phyloP scores from a whole-genome alignment of 2,888 invertebrate species.

The Timema podura region DNA sequence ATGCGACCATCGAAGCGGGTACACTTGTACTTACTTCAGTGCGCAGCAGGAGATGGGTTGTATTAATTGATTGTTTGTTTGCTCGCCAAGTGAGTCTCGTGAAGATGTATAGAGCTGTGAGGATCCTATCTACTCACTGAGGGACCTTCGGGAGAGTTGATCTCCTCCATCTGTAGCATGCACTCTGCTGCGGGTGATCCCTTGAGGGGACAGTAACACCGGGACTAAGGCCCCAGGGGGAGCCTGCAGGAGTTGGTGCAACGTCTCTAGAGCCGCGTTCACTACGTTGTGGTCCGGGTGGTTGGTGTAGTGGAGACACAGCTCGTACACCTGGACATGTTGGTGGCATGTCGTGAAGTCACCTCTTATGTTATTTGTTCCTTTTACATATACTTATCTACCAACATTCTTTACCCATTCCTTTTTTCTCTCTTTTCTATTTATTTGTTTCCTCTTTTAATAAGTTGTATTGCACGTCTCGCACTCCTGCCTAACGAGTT shows the following conservation, averaged over 20 bases:
- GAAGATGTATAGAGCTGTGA: no score
- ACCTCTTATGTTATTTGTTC: background rate
- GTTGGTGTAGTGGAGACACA: constrained; percentile 65
- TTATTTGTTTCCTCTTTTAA: no score
- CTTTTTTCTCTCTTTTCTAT: no score
- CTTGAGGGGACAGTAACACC: constrained; percentile 51
- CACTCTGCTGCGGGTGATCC: constrained; percentile 46
- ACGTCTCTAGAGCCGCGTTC: constrained; percentile 78
- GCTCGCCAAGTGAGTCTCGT: no score
- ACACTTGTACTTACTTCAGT: no score
- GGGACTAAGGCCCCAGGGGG: constrained; percentile 51
- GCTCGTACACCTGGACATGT: constrained; percentile 66
- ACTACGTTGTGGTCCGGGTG: constrained; percentile 82
- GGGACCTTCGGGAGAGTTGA: constrained; percentile 50
- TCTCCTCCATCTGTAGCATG: constrained; percentile 41
- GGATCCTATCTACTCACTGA: constrained; percentile 47
- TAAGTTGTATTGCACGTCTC: no score
- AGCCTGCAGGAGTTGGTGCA: constrained; percentile 59
- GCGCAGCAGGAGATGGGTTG: no score
- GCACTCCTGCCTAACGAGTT: no score
- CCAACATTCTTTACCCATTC: no score
- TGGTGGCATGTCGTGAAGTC: background rate
- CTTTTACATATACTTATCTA: no score
- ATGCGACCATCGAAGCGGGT: no score
- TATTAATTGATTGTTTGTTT: no score